Base-by-base conservation (phyloP, 2,888 invertebrate species). In the Luperina testacea region DNA sequence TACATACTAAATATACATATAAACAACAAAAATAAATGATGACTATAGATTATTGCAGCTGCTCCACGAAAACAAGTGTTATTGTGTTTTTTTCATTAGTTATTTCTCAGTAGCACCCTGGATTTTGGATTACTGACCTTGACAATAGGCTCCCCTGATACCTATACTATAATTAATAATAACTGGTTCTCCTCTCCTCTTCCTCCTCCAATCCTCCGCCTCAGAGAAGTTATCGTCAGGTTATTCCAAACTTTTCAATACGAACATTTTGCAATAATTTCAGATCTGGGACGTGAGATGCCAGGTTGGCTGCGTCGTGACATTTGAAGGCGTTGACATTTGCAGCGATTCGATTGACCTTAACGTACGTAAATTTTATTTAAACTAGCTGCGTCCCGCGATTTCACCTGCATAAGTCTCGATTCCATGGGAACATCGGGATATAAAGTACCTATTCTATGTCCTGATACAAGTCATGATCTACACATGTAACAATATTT, bases 231-330 rank as follows among this genome's bases (percentile, higher is more conserved):
- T n/a, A 11, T 20, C 32, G 17, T 38, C 1, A 69, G 0, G 5
- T 51, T 38, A 38, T 70, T 9, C 8, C 13, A 83, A 78, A 68
- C 67, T 53, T 73, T 73, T 81, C 42, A 77, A 74, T 77, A 59
- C 27, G 7, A 71, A 61, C 11, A 71, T 42, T 78, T 81, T 72
- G 71, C 59, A 61, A 78, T 75, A 82, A 71, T 93, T 93, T 71
- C 92, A 97, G 97, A 95, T 97, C 77, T 97, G 97, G 97, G 97
- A 97, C 86, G 91, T 93, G 27, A 93, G 97, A 82, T 95, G 96
- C 75, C 91, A 94, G 72, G 92, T 95, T 11, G 97, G 97, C 5
- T 97, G 97, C 80, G 94, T 97, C 20, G 95, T 96, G 92, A 96
- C 97, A 1, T 97, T 97, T 76, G 95, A 97, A 91, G 97, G 97